Base-by-base conservation (phyloP, 2,888 invertebrate species). In the Meganola albula region DNA sequence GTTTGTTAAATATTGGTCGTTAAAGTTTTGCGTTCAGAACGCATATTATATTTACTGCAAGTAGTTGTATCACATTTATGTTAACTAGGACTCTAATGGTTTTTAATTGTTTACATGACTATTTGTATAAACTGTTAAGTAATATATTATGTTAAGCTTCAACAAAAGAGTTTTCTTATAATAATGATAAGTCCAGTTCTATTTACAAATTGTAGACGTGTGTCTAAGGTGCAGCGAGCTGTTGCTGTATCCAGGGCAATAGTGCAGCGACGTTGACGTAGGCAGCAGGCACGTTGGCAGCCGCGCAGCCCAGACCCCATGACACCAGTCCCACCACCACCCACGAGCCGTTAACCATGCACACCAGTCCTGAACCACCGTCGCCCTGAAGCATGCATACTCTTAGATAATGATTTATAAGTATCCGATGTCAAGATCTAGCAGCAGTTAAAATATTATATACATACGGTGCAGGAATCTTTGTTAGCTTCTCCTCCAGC, bases 401-500 rank as follows among this genome's bases (percentile, higher is more conserved):
- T n/a, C n/a, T n/a, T n/a, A n/a, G n/a, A n/a, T n/a, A n/a, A n/a
- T n/a, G n/a, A n/a, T n/a, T n/a, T n/a, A n/a, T n/a, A n/a, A n/a
- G n/a, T n/a, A n/a, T n/a, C n/a, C n/a, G n/a, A n/a, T n/a, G n/a
- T n/a, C n/a, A n/a, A n/a, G n/a, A n/a, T n/a, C n/a, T n/a, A n/a
- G n/a, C n/a, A n/a, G n/a, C n/a, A n/a, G n/a, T n/a, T n/a, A n/a
- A n/a, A n/a, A n/a, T n/a, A n/a, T n/a, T n/a, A n/a, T n/a, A n/a
- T 26, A 27, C 11, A 27, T 78, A 92, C 93, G 28, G 92, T 92
- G 74, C 94, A 94, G 12, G 94, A 90, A 64, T 94, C 94, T 61
- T 91, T 93, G 37, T 90, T 91, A 2, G 84, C 70, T 63, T 93
- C 92, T 0, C 93, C 94, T 1, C 94, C 94, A 20, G 94, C 94